A percentile compares a stretch with the other conserved stretches of the same genome.
Evolutionary conservation across 2,113 vertebrate genomes (phyloP).

Genomic region (Bubo bubo): DNA sequence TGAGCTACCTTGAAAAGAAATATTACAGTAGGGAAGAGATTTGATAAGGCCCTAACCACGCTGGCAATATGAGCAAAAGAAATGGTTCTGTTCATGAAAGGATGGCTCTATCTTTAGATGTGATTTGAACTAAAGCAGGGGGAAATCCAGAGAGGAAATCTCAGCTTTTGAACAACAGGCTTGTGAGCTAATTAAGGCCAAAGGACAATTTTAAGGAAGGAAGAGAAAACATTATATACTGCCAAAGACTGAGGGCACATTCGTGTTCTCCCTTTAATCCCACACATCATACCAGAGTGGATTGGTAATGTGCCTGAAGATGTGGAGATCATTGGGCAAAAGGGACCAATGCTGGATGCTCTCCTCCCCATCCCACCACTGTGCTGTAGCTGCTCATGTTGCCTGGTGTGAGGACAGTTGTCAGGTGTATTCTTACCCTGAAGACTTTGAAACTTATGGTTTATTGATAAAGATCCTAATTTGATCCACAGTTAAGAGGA

Average conservation of each 20-base stretch:
- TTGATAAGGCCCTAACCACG: slow-evolving; percentile 24
- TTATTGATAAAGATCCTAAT: neutral
- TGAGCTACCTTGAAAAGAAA: slow-evolving; percentile 55
- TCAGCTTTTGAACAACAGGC: slow-evolving; percentile 10
- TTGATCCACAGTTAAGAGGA: neutral
- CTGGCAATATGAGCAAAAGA: slow-evolving; percentile 29
- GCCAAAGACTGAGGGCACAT: neutral
- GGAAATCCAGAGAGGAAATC: slow-evolving; percentile 27
- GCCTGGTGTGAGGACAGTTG: neutral
- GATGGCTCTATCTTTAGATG: slow-evolving; percentile 13
- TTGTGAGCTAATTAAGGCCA: slow-evolving; percentile 26
- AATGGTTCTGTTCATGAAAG: slow-evolving; percentile 49
- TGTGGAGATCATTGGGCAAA: neutral
- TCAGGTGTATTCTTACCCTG: neutral
- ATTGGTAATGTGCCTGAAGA: neutral
- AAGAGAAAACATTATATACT: neutral
- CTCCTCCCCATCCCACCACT: neutral
- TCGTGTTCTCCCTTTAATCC: neutral
- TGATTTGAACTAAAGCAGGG: slow-evolving; percentile 20
- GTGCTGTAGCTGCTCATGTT: neutral
- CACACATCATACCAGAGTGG: neutral
- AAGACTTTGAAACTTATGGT: neutral
- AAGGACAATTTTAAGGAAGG: slow-evolving; percentile 14
- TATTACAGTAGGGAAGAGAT: slow-evolving; percentile 30
- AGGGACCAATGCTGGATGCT: neutral